These are phyloP conservation scores for Synaphobranchus kaupii DNA, from an alignment of 2,797 vertebrate species.

Conservation along the genomic window DNA sequence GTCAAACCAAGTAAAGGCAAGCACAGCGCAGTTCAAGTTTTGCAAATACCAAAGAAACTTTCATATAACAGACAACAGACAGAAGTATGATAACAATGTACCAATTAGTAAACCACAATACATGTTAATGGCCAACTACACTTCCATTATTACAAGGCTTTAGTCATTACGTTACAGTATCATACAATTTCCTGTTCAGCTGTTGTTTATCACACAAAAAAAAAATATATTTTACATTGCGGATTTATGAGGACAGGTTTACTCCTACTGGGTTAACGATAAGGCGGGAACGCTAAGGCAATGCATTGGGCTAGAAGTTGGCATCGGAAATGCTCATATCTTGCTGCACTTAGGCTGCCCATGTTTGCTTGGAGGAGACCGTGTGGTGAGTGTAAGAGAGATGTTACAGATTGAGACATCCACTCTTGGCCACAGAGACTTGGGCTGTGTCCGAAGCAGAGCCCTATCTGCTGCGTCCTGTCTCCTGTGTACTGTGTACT, in stretches of 20 bases:
- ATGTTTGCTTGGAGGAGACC: too few species aligned
- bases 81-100: neutral
- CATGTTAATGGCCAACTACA: neutral
- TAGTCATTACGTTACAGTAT: neutral
- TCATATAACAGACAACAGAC: neutral
- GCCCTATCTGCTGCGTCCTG: too few species aligned
- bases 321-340: conserved; percentile 64
- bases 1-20: neutral
- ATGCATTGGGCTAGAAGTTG: neutral
- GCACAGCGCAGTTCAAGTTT: neutral
- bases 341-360: conserved; percentile 58
- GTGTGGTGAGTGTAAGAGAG: too few species aligned
- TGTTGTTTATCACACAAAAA: neutral
- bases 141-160: neutral
- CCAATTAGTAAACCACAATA: neutral
- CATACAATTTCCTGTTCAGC: neutral
- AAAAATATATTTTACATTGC: neutral
- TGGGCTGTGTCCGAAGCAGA: too few species aligned
- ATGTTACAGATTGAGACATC: too few species aligned
- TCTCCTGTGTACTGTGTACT: too few species aligned
- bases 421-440: too few species aligned
- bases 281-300: neutral
- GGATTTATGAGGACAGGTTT: neutral
- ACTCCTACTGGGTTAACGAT: neutral
- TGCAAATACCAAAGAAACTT: neutral